Conservation (phyloP, 2,888 invertebrate genomes). For the Odiellus spinosus region DNA sequence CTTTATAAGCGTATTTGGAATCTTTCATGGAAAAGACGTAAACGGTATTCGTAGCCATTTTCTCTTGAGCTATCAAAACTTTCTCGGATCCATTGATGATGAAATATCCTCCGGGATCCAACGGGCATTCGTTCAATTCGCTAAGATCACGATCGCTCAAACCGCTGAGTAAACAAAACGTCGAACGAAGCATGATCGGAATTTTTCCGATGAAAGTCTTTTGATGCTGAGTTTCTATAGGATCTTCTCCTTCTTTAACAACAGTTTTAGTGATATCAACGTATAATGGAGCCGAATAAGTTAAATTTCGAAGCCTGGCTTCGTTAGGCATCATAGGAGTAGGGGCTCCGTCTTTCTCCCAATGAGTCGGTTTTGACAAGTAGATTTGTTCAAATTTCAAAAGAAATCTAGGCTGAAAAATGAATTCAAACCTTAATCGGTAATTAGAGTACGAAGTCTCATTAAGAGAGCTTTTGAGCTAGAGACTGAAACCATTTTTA, state of each 20-base stretch:
- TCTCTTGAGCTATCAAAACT: slow-evolving; percentile 95
- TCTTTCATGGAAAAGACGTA: slow-evolving; percentile 99
- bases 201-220: slow-evolving; percentile 72
- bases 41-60: slow-evolving; percentile 99
- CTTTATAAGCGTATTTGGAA: slow-evolving; percentile 95
- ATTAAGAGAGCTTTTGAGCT: too few relatives aligned
- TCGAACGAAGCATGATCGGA: slow-evolving; percentile 96
- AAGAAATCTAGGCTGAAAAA: slow-evolving; percentile 56
- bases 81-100: slow-evolving; percentile 99
- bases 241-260: slow-evolving; percentile 74
- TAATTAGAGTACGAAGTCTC: too few relatives aligned
- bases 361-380: slow-evolving; percentile 96
- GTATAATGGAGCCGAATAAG: slow-evolving; percentile 95
- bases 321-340: slow-evolving; percentile 99
- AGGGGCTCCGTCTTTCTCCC: slow-evolving; percentile 99
- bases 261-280: slow-evolving; percentile 97
- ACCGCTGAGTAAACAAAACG: slow-evolving; percentile 85
- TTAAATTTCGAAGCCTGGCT: slow-evolving; percentile 86
- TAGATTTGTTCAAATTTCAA: slow-evolving; percentile 66
- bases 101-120: slow-evolving; percentile 99
- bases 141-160: slow-evolving; percentile 97
- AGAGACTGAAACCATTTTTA: too few relatives aligned
- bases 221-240: slow-evolving; percentile 53
- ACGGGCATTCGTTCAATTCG: slow-evolving; percentile 95
- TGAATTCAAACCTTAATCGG: too few relatives aligned